A percentile compares a stretch with the other conserved stretches of the same genome.
phyloP scores from a whole-genome alignment of 2,888 invertebrate genomes.

The Hypomecis atomaria region DNA sequence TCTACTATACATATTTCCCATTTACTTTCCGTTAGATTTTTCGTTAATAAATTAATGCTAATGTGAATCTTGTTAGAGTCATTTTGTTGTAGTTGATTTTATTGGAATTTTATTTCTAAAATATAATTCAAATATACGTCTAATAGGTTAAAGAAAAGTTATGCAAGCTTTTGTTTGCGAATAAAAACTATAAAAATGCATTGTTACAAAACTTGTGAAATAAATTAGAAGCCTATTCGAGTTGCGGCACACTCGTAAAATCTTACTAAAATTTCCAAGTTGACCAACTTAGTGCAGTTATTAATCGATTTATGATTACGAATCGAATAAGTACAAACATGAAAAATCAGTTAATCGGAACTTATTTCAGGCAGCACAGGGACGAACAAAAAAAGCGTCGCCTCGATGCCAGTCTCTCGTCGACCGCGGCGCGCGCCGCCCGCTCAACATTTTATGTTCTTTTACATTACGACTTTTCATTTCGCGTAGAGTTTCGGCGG shows the following conservation, averaged over 20 bases:
- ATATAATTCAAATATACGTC: too few species aligned
- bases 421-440: conserved; percentile 77
- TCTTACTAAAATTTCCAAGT: background rate
- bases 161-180: background rate
- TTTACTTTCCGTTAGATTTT: background rate
- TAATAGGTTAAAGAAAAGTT: background rate
- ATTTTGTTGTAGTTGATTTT: conserved; percentile 35
- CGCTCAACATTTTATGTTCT: conserved; percentile 78
- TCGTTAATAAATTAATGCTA: conserved; percentile 45
- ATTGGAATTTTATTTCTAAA: conserved; percentile 15
- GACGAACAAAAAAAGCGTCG: conserved; percentile 74
- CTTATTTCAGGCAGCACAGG: conserved; percentile 70
- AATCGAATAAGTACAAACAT: conserved; percentile 19
- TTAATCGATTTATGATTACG: conserved; percentile 5
- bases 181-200: background rate
- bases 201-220: too few species aligned
- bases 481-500: conserved; percentile 83
- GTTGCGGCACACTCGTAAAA: background rate
- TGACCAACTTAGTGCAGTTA: background rate
- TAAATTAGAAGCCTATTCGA: too few species aligned
- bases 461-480: conserved; percentile 82
- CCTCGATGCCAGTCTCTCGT: conserved; percentile 70
- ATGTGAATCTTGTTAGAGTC: conserved; percentile 70
- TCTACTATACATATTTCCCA: background rate
- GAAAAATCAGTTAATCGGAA: conserved; percentile 63